A percentile compares a stretch with the other conserved stretches of the same genome.
Evolutionary conservation across 2,113 vertebrate species (phyloP).

Genomic region (Phycodurus eques): DNA sequence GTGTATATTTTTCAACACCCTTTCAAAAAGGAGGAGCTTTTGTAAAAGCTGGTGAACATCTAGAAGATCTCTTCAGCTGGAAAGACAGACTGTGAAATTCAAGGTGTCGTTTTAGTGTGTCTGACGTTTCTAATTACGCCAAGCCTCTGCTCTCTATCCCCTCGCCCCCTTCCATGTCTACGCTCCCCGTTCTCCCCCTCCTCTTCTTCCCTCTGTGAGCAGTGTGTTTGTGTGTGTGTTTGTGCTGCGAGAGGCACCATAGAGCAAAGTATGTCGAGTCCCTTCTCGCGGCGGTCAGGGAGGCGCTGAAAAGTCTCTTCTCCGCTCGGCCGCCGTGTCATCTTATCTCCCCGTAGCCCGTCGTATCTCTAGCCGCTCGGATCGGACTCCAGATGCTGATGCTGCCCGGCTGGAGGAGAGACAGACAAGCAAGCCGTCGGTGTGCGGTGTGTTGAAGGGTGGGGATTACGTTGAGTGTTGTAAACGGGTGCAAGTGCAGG

Average conservation of each 20-base stretch:
- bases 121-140: constrained; percentile 9
- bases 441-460: not conserved
- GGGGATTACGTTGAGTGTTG: constrained; percentile 20
- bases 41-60: no score
- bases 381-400: not conserved
- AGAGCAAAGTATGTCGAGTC: constrained; percentile 51
- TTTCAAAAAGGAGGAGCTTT: not conserved
- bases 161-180: not conserved
- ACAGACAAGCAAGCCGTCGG: constrained; percentile 8
- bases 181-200: constrained; percentile 18
- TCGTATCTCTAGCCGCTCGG: not conserved
- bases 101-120: not conserved
- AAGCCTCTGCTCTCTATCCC: constrained; percentile 1
- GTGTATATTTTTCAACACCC: no score
- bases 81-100: not conserved
- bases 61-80: not conserved
- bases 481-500: constrained; percentile 53
- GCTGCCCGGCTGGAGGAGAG: constrained; percentile 1
- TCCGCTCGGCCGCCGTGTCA: constrained; percentile 10
- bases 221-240: constrained; percentile 11
- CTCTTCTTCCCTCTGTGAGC: constrained; percentile 9
- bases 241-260: constrained; percentile 43
- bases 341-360: constrained; percentile 21
- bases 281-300: constrained; percentile 36
- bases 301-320: constrained; percentile 23